phyloP scores from a whole-genome alignment of 2,797 vertebrate species.

The Hozukius guyotensis region DNA sequence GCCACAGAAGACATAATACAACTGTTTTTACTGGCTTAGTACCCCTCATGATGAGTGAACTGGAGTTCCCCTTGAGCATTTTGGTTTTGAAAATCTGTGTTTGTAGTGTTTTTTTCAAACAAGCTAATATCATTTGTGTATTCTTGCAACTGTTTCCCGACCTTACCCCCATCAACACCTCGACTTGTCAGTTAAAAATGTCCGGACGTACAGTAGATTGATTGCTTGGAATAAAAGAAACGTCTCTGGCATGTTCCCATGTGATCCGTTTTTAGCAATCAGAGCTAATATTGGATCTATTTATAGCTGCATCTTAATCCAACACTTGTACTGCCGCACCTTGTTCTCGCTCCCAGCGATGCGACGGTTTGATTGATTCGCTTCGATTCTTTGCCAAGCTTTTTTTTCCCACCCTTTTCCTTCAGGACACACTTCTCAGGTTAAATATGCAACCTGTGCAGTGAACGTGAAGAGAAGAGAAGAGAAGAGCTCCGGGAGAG shows the following conservation, averaged over 20 bases:
- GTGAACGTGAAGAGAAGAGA: slow-evolving; percentile 14
- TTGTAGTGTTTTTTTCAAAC: neutral
- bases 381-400: slow-evolving; percentile 17
- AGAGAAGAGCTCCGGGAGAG: slow-evolving; percentile 20
- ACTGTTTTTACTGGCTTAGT: no score
- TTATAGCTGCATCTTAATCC: slow-evolving; percentile 25
- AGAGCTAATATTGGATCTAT: slow-evolving; percentile 33
- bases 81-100: neutral
- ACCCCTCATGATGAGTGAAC: neutral
- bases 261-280: slow-evolving; percentile 31
- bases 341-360: slow-evolving; percentile 29
- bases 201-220: neutral
- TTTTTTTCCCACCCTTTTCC: slow-evolving; percentile 25
- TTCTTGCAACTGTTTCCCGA: neutral
- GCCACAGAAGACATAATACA: neutral
- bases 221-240: neutral
- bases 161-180: neutral
- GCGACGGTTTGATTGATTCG: slow-evolving; percentile 23
- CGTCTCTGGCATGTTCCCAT: slow-evolving; percentile 21
- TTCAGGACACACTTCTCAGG: slow-evolving; percentile 44
- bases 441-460: slow-evolving; percentile 3
- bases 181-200: neutral
- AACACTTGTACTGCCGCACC: slow-evolving; percentile 11
- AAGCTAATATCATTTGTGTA: neutral
- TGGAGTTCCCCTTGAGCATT: neutral